Conservation (phyloP, 2,888 invertebrate genomes). For the Carterocephalus palaemon region DNA sequence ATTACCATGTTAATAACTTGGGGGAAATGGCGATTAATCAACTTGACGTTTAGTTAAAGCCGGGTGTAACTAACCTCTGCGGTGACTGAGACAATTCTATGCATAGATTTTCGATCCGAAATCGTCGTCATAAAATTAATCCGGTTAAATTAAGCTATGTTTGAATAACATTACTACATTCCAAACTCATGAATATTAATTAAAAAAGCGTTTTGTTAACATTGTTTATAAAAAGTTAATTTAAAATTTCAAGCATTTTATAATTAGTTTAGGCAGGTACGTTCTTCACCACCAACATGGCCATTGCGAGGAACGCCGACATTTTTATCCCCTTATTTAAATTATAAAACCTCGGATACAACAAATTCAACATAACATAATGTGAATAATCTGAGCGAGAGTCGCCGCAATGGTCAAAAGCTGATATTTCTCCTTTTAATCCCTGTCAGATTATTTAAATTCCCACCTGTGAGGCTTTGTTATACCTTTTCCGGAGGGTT, state of each 20-base stretch:
- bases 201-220: not conserved
- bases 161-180: not conserved
- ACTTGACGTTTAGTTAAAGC: conserved; percentile 66
- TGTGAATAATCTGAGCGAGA: conserved; percentile 58
- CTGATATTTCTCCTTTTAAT: conserved; percentile 78
- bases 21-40: conserved; percentile 75
- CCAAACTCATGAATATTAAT: not conserved
- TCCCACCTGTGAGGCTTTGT: conserved; percentile 72
- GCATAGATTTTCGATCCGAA: conserved; percentile 59
- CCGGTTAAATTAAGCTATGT: conserved; percentile 9
- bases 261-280: too few species aligned
- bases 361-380: conserved; percentile 59
- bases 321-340: conserved; percentile 52
- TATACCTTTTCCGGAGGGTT: conserved; percentile 54
- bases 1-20: conserved; percentile 78
- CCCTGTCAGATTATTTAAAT: conserved; percentile 79
- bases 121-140: conserved; percentile 21
- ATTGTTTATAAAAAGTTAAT: not conserved
- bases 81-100: conserved; percentile 61
- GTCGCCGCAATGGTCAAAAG: conserved; percentile 70
- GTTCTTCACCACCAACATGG: conserved; percentile 24
- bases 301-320: conserved; percentile 31
- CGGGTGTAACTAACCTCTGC: conserved; percentile 53
- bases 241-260: too few species aligned
- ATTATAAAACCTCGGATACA: conserved; percentile 57